Conservation (phyloP, 2,888 invertebrate genomes). For the Cistogaster globosa region DNA sequence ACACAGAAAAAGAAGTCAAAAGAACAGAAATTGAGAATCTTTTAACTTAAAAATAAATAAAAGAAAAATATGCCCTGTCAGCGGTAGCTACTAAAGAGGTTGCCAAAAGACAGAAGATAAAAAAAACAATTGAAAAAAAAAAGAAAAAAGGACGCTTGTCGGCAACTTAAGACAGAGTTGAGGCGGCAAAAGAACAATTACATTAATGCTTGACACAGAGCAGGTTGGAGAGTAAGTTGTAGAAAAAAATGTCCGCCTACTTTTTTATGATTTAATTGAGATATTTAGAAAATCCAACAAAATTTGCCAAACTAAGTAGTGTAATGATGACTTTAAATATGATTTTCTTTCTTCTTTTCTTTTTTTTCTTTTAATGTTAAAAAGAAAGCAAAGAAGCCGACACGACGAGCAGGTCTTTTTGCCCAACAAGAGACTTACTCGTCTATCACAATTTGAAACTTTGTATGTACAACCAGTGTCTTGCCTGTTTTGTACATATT, state of each 20-base stretch:
- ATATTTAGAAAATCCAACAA: slow-evolving; percentile 64
- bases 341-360: slow-evolving; percentile 22
- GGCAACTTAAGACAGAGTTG: slow-evolving; percentile 48
- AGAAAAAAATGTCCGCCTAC: slow-evolving; percentile 64
- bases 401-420: slow-evolving; percentile 41
- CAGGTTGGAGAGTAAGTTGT: slow-evolving; percentile 67
- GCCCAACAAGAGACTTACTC: slow-evolving; percentile 17
- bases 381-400: slow-evolving; percentile 43
- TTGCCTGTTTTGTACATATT: slow-evolving; percentile 42
- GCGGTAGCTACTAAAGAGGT: slow-evolving; percentile 57
- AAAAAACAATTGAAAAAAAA: neutral
- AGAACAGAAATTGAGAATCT: slow-evolving; percentile 15
- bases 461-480: neutral
- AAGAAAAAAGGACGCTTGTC: slow-evolving; percentile 60
- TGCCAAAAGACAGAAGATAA: slow-evolving; percentile 51
- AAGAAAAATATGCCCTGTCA: slow-evolving; percentile 62
- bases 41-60: slow-evolving; percentile 36
- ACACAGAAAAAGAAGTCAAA: neutral
- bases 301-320: slow-evolving; percentile 64
- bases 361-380: slow-evolving; percentile 2
- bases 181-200: slow-evolving; percentile 69
- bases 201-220: slow-evolving; percentile 64
- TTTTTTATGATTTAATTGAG: slow-evolving; percentile 67
- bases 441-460: slow-evolving; percentile 17
- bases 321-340: slow-evolving; percentile 69